phyloP scores from a whole-genome alignment of 1,140 invertebrate species.

The Drosophila sproati region DNA sequence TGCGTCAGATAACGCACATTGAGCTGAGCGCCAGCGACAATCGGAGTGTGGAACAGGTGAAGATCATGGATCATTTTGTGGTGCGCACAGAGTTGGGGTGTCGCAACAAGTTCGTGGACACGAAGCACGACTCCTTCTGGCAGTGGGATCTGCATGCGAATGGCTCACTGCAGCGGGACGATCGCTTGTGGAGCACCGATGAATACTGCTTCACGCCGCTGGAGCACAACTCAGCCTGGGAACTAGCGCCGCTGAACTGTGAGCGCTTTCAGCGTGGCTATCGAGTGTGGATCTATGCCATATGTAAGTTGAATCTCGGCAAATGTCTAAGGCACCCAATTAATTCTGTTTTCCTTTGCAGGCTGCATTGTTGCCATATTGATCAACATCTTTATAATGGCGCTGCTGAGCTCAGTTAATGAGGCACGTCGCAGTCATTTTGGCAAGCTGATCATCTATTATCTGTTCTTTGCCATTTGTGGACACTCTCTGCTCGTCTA shows the following conservation, averaged over 20 bases:
- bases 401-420: conserved; percentile 58
- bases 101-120: conserved; percentile 68
- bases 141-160: conserved; percentile 68
- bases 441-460: conserved; percentile 74
- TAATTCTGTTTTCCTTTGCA: conserved; percentile 2
- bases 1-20: conserved; percentile 42
- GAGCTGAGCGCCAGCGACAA: conserved; percentile 48
- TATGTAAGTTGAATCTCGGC: conserved; percentile 49
- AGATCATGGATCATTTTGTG: conserved; percentile 60
- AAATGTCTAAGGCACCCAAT: too few relatives aligned
- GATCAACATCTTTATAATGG: conserved; percentile 67
- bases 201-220: conserved; percentile 75
- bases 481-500: conserved; percentile 69
- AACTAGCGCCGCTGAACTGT: conserved; percentile 69
- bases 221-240: conserved; percentile 71
- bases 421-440: conserved; percentile 72
- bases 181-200: conserved; percentile 64
- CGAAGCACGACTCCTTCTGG: conserved; percentile 70
- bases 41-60: conserved; percentile 51
- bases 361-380: conserved; percentile 75
- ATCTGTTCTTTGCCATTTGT: conserved; percentile 58
- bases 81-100: conserved; percentile 68
- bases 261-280: conserved; percentile 76
- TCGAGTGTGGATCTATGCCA: conserved; percentile 78
- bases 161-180: conserved; percentile 51